Evolutionary conservation across 2,888 invertebrate genomes (phyloP).

Genomic region (Panzeria rudis): DNA sequence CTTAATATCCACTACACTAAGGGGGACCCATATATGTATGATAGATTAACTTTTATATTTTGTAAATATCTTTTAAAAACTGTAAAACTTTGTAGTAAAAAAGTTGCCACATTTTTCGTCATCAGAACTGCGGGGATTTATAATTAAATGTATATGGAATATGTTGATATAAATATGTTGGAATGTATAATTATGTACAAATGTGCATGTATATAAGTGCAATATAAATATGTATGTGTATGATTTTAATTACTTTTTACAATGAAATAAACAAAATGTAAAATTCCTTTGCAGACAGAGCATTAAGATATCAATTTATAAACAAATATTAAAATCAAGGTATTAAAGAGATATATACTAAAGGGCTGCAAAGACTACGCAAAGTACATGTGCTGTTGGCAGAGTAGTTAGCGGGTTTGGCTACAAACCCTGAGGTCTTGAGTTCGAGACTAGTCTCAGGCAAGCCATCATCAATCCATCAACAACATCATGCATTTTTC

Average conservation of each 20-base stretch:
- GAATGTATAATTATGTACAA: neutral
- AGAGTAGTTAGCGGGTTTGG: too few species aligned
- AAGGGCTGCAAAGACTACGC: too few species aligned
- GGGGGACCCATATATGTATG: too few species aligned
- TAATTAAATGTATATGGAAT: slow-evolving; percentile 7
- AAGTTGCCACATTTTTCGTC: neutral
- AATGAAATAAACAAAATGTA: slow-evolving; percentile 44
- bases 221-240: neutral
- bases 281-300: slow-evolving; percentile 2
- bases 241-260: slow-evolving; percentile 59
- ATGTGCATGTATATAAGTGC: slow-evolving; percentile 1
- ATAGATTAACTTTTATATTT: neutral
- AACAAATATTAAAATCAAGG: neutral
- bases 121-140: slow-evolving; percentile 15
- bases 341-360: neutral
- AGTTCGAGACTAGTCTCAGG: too few species aligned
- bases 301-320: neutral
- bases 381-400: too few species aligned
- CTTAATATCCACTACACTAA: too few species aligned
- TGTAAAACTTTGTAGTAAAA: neutral
- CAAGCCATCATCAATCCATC: too few species aligned
- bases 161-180: neutral
- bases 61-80: neutral
- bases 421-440: too few species aligned
- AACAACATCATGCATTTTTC: too few species aligned